Evolutionary conservation across 2,797 vertebrate genomes (phyloP).

Genomic region (Artibeus jamaicensis): DNA sequence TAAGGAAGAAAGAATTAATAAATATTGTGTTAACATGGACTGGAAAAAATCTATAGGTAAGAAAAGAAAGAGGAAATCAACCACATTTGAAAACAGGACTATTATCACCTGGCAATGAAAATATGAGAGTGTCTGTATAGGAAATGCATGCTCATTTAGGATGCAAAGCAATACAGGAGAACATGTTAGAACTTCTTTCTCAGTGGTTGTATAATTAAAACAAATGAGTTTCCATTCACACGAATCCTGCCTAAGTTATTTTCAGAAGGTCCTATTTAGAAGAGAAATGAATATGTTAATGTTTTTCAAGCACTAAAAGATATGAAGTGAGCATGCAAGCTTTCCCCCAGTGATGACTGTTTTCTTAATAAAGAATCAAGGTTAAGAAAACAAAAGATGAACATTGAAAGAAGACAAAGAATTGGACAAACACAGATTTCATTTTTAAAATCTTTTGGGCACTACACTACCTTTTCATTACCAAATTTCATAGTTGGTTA

Average conservation of each 20-base stretch:
- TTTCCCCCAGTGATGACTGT: background rate
- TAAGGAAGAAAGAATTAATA: conserved; percentile 2
- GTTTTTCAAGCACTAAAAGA: conserved; percentile 25
- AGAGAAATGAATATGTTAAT: conserved; percentile 56
- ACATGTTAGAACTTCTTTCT: conserved; percentile 50
- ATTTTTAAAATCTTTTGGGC: conserved; percentile 24
- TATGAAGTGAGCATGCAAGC: conserved; percentile 20
- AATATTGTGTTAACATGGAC: background rate
- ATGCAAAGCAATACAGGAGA: conserved; percentile 32
- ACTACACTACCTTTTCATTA: background rate
- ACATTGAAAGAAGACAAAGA: background rate
- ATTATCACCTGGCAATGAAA: conserved; percentile 52
- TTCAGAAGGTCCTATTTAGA: conserved; percentile 60
- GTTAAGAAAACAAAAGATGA: conserved; percentile 44
- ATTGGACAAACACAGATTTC: background rate
- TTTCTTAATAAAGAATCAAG: conserved; percentile 57
- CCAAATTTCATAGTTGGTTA: background rate
- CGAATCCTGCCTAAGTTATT: conserved; percentile 63
- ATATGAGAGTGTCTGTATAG: background rate
- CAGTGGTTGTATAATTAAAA: conserved; percentile 58
- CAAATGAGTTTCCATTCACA: conserved; percentile 59
- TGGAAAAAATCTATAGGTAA: background rate
- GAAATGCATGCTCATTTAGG: background rate
- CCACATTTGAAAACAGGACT: conserved; percentile 29
- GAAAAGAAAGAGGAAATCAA: background rate